These are phyloP conservation scores for Apteryx owenii DNA, from an alignment of 2,113 vertebrate genomes.

Conservation along the genomic window DNA sequence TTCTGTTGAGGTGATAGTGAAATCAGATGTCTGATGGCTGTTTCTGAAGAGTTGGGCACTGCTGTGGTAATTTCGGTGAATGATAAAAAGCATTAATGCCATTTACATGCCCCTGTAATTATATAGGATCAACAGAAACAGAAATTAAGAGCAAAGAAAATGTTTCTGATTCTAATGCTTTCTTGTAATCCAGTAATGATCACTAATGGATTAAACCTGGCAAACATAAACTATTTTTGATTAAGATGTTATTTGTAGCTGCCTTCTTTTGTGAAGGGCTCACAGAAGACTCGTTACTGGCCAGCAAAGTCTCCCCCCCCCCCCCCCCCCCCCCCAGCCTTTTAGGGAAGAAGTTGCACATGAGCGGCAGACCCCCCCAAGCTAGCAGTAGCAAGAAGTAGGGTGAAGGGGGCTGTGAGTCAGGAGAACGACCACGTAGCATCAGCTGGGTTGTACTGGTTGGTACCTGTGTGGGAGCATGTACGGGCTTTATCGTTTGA, in stretches of 20 bases:
- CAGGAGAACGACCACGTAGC: rapidly evolving
- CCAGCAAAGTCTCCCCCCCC: background rate
- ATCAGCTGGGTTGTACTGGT: background rate
- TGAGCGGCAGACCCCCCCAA: background rate
- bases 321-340: too few species aligned
- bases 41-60: background rate
- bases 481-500: rapidly evolving
- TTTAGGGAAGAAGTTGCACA: too few species aligned
- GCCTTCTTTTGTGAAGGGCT: background rate
- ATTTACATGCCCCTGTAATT: background rate
- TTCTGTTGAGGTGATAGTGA: background rate
- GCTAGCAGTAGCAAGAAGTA: background rate
- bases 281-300: background rate
- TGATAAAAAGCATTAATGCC: background rate
- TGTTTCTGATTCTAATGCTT: background rate
- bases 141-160: background rate
- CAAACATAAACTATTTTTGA: rapidly evolving
- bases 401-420: background rate
- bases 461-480: rapidly evolving
- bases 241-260: background rate
- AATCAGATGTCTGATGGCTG: background rate
- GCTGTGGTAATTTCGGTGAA: background rate
- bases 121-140: background rate
- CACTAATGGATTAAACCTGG: background rate
- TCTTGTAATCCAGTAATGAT: background rate